Base-by-base conservation (phyloP, 2,113 vertebrate species). In the Gnathonemus echidnorhynchus region DNA sequence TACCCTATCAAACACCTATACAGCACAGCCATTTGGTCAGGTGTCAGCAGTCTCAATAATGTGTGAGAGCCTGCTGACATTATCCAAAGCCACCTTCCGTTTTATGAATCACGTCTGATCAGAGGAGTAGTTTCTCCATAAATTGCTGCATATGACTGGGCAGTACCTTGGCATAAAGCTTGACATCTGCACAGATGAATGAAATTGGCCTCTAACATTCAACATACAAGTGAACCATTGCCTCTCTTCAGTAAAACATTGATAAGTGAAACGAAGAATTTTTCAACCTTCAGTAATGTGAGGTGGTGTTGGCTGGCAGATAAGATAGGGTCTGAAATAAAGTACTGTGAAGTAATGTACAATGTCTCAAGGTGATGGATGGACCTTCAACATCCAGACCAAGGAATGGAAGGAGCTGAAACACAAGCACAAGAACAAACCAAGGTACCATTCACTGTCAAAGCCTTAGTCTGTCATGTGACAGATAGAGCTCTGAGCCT, bases 321-420 rank as follows among this genome's bases (percentile, higher is more conserved):
- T 27, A 11, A 52, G 27, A 17, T 9, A 70, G 21, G 42, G 8
- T 77, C 46, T 74, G 42, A 48, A 89, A 77, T 52, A 10, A 74
- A 74, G 17, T 27, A 19, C 50, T 5, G 21, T 46, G 66, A 77
- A 77, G 70, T 84, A 84, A 84, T 48, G 19, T 85, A 48, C 45
- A 66, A 70, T 89, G 62, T 89, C 49, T 35, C 17, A 15, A 96
- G 98, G 96, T 95, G 98, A 99, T 88, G 97, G 96, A 2, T 99
- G 98, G 98, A 93, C 97, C 94, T 95, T 98, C 93, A 96, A 95
- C 92, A 85, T 96, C 46, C 91, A 95, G 89, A 96, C 96, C 80
- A 97, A 97, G 52, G 95, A 95, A 92, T 99, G 98, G 98, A 96
- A 94, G 90, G 97, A 98, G 88, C 92, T 97, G 19, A 95, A 96